Percentiles rank a stretch among this genome's conserved stretches.
These are phyloP conservation scores for Cettia cetti DNA, from an alignment of 2,113 vertebrate genomes.

Conservation along the genomic window DNA sequence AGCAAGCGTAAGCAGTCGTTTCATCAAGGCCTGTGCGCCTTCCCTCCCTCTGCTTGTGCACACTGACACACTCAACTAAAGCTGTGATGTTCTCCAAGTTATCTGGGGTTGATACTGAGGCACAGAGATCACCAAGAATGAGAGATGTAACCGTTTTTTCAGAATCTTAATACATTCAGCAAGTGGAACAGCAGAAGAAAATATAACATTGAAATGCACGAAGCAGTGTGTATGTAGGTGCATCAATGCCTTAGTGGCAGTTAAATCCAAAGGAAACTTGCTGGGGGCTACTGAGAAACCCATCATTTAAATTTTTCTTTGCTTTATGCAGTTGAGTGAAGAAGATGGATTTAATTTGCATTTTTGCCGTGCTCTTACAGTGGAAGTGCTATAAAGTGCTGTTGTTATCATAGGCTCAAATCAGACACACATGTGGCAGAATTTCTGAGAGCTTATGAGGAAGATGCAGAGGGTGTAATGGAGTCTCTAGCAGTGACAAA, in stretches of 20 bases:
- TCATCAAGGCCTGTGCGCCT: neutral
- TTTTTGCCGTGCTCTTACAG: neutral
- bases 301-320: neutral
- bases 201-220: neutral
- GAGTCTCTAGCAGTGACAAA: neutral
- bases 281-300: conserved; percentile 7
- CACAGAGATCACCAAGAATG: neutral
- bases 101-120: neutral
- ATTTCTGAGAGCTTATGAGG: neutral
- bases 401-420: neutral
- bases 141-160: neutral
- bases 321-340: neutral
- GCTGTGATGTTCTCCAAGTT: neutral
- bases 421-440: neutral
- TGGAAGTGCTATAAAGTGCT: neutral
- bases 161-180: neutral
- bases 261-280: neutral
- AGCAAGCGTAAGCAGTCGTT: rapidly evolving
- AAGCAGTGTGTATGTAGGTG: neutral
- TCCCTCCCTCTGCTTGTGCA: neutral
- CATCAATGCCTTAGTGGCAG: neutral
- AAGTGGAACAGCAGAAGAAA: neutral
- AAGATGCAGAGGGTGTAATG: neutral
- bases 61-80: neutral
- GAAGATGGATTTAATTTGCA: conserved; percentile 36